Percentiles rank a stretch among this genome's conserved stretches.
These are phyloP conservation scores for Lomographa bimaculata DNA, from an alignment of 2,888 invertebrate species.

Conservation along the genomic window DNA sequence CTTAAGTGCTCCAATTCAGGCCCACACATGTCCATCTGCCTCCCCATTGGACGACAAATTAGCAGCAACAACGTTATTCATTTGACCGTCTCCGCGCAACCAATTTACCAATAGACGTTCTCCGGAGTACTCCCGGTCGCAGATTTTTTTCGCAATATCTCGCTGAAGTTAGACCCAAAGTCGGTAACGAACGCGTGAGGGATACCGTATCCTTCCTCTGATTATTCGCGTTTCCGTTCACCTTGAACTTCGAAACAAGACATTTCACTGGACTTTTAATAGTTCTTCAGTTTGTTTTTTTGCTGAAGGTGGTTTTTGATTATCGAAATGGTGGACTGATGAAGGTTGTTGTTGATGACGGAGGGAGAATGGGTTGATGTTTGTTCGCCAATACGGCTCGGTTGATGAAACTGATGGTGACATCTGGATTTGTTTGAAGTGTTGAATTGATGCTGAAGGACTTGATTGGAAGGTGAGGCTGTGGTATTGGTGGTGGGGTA, in stretches of 20 bases:
- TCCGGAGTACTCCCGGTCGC: conserved; percentile 36
- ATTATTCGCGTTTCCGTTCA: too few relatives aligned
- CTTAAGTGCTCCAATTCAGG: conserved; percentile 74
- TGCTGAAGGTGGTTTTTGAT: not conserved
- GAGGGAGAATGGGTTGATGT: conserved; percentile 52
- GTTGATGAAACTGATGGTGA: conserved; percentile 37
- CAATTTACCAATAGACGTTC: conserved; percentile 70
- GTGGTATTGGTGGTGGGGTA: conserved; percentile 6
- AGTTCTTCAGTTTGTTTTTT: too few relatives aligned
- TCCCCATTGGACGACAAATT: conserved; percentile 72
- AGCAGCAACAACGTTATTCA: conserved; percentile 69
- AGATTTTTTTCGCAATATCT: conserved; percentile 22
- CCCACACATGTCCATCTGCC: conserved; percentile 48
- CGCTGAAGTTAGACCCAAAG: too few relatives aligned
- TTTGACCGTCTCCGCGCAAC: conserved; percentile 62
- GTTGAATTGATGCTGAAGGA: conserved; percentile 47
- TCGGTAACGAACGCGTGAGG: too few relatives aligned
- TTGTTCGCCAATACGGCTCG: conserved; percentile 76
- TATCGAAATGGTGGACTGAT: conserved; percentile 62
- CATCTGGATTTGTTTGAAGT: conserved; percentile 45
- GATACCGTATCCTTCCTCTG: too few relatives aligned
- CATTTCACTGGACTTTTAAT: too few relatives aligned
- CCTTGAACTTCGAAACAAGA: too few relatives aligned
- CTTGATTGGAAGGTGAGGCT: conserved; percentile 60
- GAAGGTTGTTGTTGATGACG: conserved; percentile 53